These are phyloP conservation scores for Theretra japonica DNA, from an alignment of 2,888 invertebrate species.

Conservation along the genomic window DNA sequence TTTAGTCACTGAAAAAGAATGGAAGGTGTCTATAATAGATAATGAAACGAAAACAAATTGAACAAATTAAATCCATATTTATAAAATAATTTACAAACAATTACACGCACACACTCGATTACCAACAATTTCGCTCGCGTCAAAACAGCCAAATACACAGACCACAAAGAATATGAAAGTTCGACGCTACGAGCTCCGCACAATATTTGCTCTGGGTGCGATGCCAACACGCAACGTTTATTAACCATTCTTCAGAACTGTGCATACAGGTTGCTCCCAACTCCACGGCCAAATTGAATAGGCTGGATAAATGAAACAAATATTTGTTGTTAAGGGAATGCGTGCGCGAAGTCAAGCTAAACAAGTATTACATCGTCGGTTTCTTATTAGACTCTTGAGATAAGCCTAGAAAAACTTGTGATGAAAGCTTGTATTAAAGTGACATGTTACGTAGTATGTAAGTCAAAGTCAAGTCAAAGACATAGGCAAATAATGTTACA, in stretches of 20 bases:
- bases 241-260: slow-evolving; percentile 46
- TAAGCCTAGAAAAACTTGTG: slow-evolving; percentile 17
- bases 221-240: slow-evolving; percentile 49
- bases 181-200: slow-evolving; percentile 13
- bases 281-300: slow-evolving; percentile 17
- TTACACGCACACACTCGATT: background rate
- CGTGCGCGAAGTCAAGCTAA: too few species aligned
- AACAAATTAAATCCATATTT: background rate
- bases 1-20: too few species aligned
- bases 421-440: slow-evolving; percentile 1
- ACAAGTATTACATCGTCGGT: background rate
- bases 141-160: slow-evolving; percentile 3
- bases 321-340: slow-evolving; percentile 20
- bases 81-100: background rate
- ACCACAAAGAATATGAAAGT: slow-evolving; percentile 11
- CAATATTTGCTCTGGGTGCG: slow-evolving; percentile 40
- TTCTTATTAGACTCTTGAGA: background rate
- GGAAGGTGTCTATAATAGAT: too few species aligned
- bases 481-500: too few species aligned
- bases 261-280: slow-evolving; percentile 34
- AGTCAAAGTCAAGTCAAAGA: too few species aligned
- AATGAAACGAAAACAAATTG: too few species aligned
- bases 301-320: slow-evolving; percentile 28
- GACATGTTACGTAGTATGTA: background rate
- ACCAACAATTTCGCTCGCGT: slow-evolving; percentile 13